Evolutionary conservation across 2,888 invertebrate genomes (phyloP), one percentile per base, ranked within the genome.

Genomic region (Cantharis nigra): DNA sequence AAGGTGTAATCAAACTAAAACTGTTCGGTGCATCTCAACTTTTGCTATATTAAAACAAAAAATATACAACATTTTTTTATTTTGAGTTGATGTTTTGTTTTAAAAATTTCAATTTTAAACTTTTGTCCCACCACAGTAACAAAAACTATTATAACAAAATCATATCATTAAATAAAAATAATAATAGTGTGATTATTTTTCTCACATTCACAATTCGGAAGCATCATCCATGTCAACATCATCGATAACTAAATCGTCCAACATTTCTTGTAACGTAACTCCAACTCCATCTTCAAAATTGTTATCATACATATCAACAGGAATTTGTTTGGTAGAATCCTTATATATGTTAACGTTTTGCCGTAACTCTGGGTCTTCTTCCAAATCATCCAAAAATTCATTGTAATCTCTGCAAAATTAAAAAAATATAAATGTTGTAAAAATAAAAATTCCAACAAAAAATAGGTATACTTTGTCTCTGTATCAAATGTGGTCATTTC

Each of bases 341-440:
- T 93, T 93, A 89, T 97, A 99, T 80, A 99, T 98, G 87, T 98
- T 98, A 71, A 99, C 92, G 86, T 97, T 95, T 86, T 97, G 95
- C 75, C 99, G 92, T 85, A 96, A 91, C 13, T 93, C 92, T 3
- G 94, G 94, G 89, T 99, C 98, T 88, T 99, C 99, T 88, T 99
- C 99, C 80, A 99, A 89, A 86, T 99, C 99, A 83, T 99, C 97
- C 89, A 99, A 90, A 90, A 99, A 99, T 83, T 98, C 98, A 83
- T 95, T 93, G 89, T 96, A 98, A 84, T 98, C 98, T 83, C 96
- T 97, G 88, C 26, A 89, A 87, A 33, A 9, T 49, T 49, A 49
- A n/a, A 49, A 5, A 49, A 7, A 49, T 63, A 63, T 67, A 69
- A 78, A 69, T 28, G 67, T 63, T 65, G 18, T 63, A 74, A 11